phyloP scores from a whole-genome alignment of 2,797 vertebrate genomes.

The Spea hammondii region DNA sequence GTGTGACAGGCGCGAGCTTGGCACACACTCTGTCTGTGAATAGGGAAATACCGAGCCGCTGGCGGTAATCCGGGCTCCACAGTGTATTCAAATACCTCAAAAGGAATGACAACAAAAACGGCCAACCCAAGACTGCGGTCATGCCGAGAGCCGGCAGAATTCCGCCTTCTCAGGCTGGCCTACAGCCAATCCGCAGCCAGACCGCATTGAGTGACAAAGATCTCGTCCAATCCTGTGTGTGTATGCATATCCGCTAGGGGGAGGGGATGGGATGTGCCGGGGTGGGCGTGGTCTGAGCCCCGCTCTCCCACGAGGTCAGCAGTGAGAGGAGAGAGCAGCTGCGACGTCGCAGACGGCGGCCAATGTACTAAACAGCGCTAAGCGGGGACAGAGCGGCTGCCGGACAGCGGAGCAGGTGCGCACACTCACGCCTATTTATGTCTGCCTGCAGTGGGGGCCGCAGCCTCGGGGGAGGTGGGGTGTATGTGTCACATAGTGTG shows the following conservation, averaged over 20 bases:
- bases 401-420: conserved; percentile 24
- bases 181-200: neutral
- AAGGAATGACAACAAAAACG: neutral
- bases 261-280: neutral
- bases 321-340: conserved; percentile 3
- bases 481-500: neutral
- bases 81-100: conserved; percentile 3
- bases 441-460: neutral
- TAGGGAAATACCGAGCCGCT: too few relatives aligned
- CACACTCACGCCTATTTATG: neutral
- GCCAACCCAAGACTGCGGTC: neutral
- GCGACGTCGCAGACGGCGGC: conserved; percentile 1
- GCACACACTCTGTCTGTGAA: too few relatives aligned
- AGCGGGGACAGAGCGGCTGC: conserved; percentile 5
- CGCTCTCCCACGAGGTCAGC: conserved; percentile 50
- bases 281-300: conserved; percentile 26
- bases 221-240: conserved; percentile 4
- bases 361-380: neutral
- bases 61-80: neutral
- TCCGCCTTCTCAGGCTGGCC: neutral
- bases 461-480: neutral
- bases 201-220: neutral
- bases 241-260: neutral
- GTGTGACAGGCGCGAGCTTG: too few relatives aligned
- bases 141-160: neutral